These are phyloP conservation scores for Biston stratarius DNA, from an alignment of 2,888 invertebrate species.

Conservation along the genomic window DNA sequence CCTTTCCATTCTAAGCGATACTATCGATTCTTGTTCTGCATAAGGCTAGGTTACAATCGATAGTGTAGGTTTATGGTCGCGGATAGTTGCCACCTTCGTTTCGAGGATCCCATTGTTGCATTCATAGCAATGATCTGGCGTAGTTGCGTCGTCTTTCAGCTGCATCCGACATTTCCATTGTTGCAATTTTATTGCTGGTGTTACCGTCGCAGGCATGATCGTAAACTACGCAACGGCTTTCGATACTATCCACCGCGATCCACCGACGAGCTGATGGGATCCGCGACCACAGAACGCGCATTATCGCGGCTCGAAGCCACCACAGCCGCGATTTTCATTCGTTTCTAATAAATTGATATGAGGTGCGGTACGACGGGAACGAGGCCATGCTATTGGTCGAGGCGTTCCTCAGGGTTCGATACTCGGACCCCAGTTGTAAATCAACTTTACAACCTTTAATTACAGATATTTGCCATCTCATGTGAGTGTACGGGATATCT, in stretches of 20 bases:
- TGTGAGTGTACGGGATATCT: constrained; percentile 82
- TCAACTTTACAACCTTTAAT: constrained; percentile 87
- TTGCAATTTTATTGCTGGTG: constrained; percentile 85
- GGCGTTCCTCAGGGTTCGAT: constrained; percentile 77
- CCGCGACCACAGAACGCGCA: constrained; percentile 78
- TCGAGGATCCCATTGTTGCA: constrained; percentile 83
- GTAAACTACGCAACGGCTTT: constrained; percentile 80
- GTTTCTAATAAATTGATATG: constrained; percentile 86
- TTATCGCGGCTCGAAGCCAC: constrained; percentile 79
- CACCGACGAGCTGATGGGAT: constrained; percentile 73
- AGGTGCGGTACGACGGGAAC: constrained; percentile 65
- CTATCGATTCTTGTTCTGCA: constrained; percentile 46
- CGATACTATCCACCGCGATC: constrained; percentile 78
- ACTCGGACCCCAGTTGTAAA: constrained; percentile 81
- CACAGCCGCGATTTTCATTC: constrained; percentile 83
- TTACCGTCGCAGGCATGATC: constrained; percentile 81
- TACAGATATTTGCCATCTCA: constrained; percentile 86
- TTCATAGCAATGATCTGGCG: constrained; percentile 81
- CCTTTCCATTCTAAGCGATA: constrained; percentile 44
- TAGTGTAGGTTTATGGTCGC: constrained; percentile 71
- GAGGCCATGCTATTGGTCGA: constrained; percentile 75
- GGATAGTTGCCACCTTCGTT: constrained; percentile 83
- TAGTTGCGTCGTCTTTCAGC: constrained; percentile 80
- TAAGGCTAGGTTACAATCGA: constrained; percentile 59
- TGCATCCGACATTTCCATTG: constrained; percentile 84